These are phyloP conservation scores for Alloscopus bannaensis DNA, from an alignment of 2,888 invertebrate genomes.

Conservation along the genomic window DNA sequence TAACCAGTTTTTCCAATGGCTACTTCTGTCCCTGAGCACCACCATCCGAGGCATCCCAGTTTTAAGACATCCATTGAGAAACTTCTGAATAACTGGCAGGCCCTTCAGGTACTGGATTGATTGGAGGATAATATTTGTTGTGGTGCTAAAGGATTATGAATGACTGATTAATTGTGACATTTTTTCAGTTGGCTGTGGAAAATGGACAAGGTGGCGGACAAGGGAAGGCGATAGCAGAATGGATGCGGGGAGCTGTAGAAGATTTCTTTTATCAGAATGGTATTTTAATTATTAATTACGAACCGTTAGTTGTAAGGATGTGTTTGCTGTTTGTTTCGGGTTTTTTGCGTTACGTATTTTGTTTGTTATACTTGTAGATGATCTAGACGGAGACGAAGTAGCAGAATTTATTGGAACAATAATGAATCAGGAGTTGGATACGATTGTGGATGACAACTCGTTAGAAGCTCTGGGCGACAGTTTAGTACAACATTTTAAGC, in stretches of 20 bases:
- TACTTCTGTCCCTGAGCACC: background rate
- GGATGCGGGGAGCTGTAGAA: conserved; percentile 63
- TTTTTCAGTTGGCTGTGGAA: conserved; percentile 55
- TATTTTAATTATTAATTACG: conserved; percentile 20
- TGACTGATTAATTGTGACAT: too few relatives aligned
- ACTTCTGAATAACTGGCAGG: conserved; percentile 56
- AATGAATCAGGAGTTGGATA: conserved; percentile 65
- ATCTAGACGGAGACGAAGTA: conserved; percentile 60
- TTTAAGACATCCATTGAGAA: conserved; percentile 61
- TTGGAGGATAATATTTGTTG: conserved; percentile 10
- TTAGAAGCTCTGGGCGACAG: conserved; percentile 44
- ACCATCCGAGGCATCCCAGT: conserved; percentile 35
- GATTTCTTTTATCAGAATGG: conserved; percentile 67
- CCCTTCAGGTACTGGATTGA: conserved; percentile 47
- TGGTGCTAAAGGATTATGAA: too few relatives aligned
- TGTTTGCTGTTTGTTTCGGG: background rate
- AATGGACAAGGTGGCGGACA: conserved; percentile 61
- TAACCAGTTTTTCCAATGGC: too few relatives aligned
- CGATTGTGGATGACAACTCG: conserved; percentile 64
- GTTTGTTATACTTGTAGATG: conserved; percentile 36
- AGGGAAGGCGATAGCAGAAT: conserved; percentile 57
- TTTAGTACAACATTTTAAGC: conserved; percentile 48
- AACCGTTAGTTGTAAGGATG: conserved; percentile 7
- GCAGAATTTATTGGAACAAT: conserved; percentile 58
- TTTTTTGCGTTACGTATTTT: conserved; percentile 15